Evolutionary conservation across 1,140 invertebrate species (phyloP).

Genomic region (Drosophila nebulosa): DNA sequence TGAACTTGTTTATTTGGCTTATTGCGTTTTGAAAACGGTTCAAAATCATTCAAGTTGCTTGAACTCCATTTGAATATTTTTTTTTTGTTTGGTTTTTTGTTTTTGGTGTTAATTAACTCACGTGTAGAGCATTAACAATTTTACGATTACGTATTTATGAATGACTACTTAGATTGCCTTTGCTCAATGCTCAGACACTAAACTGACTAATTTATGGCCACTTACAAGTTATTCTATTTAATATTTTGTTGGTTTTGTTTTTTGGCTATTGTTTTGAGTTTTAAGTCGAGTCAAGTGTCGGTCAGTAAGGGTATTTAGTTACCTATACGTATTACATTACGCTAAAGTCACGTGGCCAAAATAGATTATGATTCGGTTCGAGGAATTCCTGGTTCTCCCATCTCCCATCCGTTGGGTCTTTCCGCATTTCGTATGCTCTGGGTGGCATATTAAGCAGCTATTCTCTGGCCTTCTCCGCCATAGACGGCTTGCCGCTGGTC

Average conservation of each 20-base stretch:
- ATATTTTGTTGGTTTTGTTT: too few relatives aligned
- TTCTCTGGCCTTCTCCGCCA: conserved; percentile 22
- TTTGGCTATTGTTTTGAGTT: background rate
- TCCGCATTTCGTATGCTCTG: background rate
- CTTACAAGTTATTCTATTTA: background rate
- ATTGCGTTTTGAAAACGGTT: background rate
- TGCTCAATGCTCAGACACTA: background rate
- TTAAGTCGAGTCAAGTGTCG: background rate
- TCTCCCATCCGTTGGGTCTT: background rate
- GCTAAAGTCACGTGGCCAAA: background rate
- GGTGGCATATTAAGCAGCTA: background rate
- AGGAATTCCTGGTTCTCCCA: background rate
- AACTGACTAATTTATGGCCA: background rate
- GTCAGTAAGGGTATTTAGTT: background rate
- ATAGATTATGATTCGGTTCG: background rate
- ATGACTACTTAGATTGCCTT: background rate
- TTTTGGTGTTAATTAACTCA: background rate
- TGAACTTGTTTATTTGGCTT: background rate
- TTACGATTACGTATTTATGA: background rate
- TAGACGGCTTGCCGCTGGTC: background rate
- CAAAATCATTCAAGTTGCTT: background rate
- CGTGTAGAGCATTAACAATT: background rate
- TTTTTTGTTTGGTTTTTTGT: background rate
- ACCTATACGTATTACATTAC: background rate
- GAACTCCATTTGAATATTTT: background rate